phyloP scores from a whole-genome alignment of 2,888 invertebrate species.

The Andrena camellia region DNA sequence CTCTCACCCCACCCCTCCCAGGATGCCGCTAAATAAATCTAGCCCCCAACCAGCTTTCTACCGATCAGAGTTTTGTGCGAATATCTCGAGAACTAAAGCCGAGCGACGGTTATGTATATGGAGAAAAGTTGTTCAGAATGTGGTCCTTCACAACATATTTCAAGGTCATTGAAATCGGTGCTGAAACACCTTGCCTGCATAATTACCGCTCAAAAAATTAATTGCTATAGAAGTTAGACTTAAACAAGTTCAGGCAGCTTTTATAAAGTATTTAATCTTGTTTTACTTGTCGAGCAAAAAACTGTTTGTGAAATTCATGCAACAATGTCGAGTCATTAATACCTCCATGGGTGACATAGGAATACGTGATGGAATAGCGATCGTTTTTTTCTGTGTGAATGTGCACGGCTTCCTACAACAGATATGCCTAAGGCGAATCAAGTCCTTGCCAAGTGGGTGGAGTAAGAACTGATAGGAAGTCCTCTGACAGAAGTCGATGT shows the following conservation, averaged over 20 bases:
- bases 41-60: no score
- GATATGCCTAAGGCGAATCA: conserved; percentile 30
- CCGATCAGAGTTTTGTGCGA: no score
- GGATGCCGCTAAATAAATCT: no score
- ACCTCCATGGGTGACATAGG: neutral
- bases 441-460: conserved; percentile 64
- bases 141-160: no score
- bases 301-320: neutral
- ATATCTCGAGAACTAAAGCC: no score
- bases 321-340: neutral
- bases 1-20: no score
- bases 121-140: no score
- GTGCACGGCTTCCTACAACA: conserved; percentile 21
- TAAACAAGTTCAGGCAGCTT: neutral
- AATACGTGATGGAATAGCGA: neutral
- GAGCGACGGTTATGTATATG: no score
- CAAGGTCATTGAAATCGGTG: no score
- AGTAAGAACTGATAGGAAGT: conserved; percentile 50
- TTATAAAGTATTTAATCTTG: neutral
- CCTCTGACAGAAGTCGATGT: conserved; percentile 23
- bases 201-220: no score
- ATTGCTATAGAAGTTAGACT: neutral
- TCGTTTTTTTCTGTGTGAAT: neutral
- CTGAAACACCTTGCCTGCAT: no score
- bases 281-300: neutral